A percentile compares a stretch with the other conserved stretches of the same genome.
phyloP scores from a whole-genome alignment of 1,140 invertebrate genomes.

The Tigriopus japonicus region DNA sequence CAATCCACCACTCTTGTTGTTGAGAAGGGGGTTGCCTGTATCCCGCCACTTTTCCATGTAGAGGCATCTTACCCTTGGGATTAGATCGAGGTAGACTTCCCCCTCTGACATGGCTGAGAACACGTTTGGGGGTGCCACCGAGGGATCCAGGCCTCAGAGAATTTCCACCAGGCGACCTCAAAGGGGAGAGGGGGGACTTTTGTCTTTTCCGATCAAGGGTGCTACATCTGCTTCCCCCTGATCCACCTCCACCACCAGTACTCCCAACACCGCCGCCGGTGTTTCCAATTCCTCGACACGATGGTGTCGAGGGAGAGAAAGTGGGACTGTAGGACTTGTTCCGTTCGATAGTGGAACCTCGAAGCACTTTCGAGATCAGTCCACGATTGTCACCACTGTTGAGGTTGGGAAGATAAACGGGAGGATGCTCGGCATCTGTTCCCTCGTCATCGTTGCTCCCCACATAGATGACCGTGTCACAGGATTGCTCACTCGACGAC shows the following conservation, averaged over 20 bases:
- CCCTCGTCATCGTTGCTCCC: slow-evolving; percentile 58
- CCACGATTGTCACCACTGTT: slow-evolving; percentile 61
- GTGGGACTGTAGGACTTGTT: neutral
- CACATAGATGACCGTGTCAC: slow-evolving; percentile 88
- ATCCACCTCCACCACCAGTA: neutral
- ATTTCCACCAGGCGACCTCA: neutral
- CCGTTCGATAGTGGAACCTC: neutral
- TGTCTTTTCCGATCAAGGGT: too few relatives aligned
- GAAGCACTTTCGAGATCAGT: slow-evolving; percentile 19
- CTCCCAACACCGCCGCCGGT: neutral
- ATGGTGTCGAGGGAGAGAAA: neutral
- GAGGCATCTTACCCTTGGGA: slow-evolving; percentile 9
- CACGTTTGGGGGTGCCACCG: neutral
- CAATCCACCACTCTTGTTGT: slow-evolving; percentile 14
- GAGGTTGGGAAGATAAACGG: slow-evolving; percentile 62
- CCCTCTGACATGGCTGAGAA: neutral
- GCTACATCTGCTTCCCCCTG: too few relatives aligned
- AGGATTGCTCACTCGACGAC: slow-evolving; percentile 32
- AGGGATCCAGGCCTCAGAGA: neutral
- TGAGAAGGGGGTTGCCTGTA: slow-evolving; percentile 2
- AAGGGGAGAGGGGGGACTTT: neutral
- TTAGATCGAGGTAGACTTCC: slow-evolving; percentile 3
- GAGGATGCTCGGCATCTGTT: slow-evolving; percentile 75
- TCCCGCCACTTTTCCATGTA: slow-evolving; percentile 9
- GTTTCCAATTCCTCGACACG: neutral